Evolutionary conservation across 2,113 vertebrate genomes (phyloP), one percentile per base, ranked within the genome.

Genomic region (Dasypus novemcinctus): DNA sequence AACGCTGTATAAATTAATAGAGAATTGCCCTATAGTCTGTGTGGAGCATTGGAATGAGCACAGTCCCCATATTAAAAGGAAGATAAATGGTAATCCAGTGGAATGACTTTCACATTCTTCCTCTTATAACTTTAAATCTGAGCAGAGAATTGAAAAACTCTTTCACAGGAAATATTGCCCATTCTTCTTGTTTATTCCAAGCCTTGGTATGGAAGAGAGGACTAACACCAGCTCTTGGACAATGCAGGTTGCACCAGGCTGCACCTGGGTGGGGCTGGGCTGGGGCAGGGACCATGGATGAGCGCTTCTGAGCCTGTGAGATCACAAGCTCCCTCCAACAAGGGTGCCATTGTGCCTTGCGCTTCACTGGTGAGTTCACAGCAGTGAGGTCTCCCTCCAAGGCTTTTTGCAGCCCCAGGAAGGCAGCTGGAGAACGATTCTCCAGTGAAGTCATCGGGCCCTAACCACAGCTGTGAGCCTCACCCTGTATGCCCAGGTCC

Each of bases 381-480:
- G 31, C 96, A 91, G 79, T 27, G 84, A 46, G 41, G 41, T 68
- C 92, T 95, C 87, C 87, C 90, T 94, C 84, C 74, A 96, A 94
- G 95, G 66, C 33, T 94, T 94, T 95, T 96, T 97, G 94, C 78
- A 81, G 95, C 96, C 94, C n/a, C 79, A 69, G 86, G 94, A 97
- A 97, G 94, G 92, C 95, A 98, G 96, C 96, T 97, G 78, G 46
- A 93, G 97, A 93, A 98, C 98, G 97, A 94, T 97, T 98, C 94
- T 98, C 81, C 57, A 80, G 14, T 98, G 98, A 98, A 96, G 93
- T 98, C 97, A 98, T 46, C 27, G 0, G 71, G 72, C 72, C 63
- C 92, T 78, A 90, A 74, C 87, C 52, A 76, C 92, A 97, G 83
- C 79, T 93, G 93, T 93, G 90, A 97, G 91, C 90, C 91, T 97